These are phyloP conservation scores for Temnothorax curvispinosus DNA, from an alignment of 1,140 invertebrate genomes.

Conservation along the genomic window DNA sequence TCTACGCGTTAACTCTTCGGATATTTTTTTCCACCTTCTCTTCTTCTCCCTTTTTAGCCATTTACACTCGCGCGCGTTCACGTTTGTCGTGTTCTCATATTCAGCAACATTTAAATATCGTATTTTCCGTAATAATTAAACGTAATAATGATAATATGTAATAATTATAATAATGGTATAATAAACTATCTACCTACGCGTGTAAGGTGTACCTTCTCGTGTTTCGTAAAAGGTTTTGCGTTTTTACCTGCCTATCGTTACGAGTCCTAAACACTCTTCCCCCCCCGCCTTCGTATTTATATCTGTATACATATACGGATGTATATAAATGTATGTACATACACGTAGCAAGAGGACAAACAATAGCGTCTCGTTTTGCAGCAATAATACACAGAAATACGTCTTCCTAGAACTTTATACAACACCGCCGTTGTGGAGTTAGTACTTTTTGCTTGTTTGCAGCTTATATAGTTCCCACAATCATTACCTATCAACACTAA, in stretches of 20 bases:
- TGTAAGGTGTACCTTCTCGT: slow-evolving; percentile 74
- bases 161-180: slow-evolving; percentile 75
- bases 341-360: slow-evolving; percentile 75
- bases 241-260: slow-evolving; percentile 55
- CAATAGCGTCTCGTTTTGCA: slow-evolving; percentile 72
- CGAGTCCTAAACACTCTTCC: slow-evolving; percentile 37
- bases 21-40: slow-evolving; percentile 20
- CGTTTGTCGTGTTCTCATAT: slow-evolving; percentile 71
- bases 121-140: slow-evolving; percentile 81
- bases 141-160: slow-evolving; percentile 79
- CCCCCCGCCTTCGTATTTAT: slow-evolving; percentile 76
- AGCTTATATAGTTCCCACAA: slow-evolving; percentile 69
- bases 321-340: slow-evolving; percentile 77
- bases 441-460: slow-evolving; percentile 60
- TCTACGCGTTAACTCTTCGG: slow-evolving; percentile 31
- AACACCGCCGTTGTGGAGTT: slow-evolving; percentile 73
- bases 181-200: slow-evolving; percentile 83
- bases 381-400: slow-evolving; percentile 82
- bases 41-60: slow-evolving; percentile 52
- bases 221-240: slow-evolving; percentile 70
- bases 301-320: slow-evolving; percentile 79
- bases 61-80: slow-evolving; percentile 66
- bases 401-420: slow-evolving; percentile 81
- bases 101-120: slow-evolving; percentile 85
- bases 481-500: slow-evolving; percentile 76